A percentile compares a stretch with the other conserved stretches of the same genome.
Conservation (phyloP, 2,113 vertebrate species). For the Lathamus discolor region DNA sequence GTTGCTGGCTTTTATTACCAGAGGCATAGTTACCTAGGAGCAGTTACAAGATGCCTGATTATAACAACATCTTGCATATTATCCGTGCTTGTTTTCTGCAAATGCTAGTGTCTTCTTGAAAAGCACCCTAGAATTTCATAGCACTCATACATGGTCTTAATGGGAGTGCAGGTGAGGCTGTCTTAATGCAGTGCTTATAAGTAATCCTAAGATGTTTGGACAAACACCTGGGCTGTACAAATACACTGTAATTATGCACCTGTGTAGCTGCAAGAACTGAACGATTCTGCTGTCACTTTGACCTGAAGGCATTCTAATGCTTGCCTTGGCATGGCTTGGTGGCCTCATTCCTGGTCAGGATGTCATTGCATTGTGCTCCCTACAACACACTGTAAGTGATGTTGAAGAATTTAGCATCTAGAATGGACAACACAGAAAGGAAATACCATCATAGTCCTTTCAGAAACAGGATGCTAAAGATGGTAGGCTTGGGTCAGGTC, state of each 20-base stretch:
- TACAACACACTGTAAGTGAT: neutral
- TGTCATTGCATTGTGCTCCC: neutral
- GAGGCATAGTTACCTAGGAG: neutral
- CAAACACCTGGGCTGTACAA: neutral
- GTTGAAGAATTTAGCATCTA: neutral
- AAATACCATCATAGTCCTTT: neutral
- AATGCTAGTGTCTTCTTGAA: neutral
- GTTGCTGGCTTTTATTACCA: neutral
- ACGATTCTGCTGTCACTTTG: neutral
- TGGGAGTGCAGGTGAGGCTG: neutral
- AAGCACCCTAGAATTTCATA: fast-evolving
- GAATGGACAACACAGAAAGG: neutral
- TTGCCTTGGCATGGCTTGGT: fast-evolving
- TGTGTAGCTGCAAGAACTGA: neutral
- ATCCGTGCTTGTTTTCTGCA: neutral
- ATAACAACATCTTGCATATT: neutral
- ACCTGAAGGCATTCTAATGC: neutral
- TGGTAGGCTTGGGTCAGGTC: fast-evolving
- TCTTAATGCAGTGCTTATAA: neutral
- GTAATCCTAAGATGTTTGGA: neutral
- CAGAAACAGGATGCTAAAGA: neutral
- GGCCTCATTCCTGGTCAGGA: neutral
- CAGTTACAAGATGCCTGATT: neutral
- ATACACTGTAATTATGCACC: neutral
- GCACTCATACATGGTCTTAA: fast-evolving